Base-by-base conservation (phyloP, 2,797 vertebrate species). In the Tiaroga cobitis region DNA sequence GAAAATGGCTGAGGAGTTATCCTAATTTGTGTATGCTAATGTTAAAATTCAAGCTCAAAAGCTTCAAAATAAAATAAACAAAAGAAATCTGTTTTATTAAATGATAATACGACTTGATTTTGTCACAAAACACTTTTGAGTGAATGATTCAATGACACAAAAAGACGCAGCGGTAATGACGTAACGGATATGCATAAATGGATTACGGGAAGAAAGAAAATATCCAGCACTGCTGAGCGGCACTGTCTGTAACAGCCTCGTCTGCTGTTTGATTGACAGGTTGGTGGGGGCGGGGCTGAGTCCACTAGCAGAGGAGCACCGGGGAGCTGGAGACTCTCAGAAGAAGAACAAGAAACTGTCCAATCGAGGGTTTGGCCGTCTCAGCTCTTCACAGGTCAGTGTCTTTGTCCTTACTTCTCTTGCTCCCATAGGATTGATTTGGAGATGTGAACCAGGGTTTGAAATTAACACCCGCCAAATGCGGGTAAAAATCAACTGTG, bases 321-420 rank as follows among this genome's bases (percentile, higher is more conserved):
- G 92, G 80, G 94, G 93, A 0, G 92, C 94, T 1, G 93, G 94
- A 0, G 97, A 97, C 86, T 94, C 95, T 86, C 93, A 95, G 80
- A 96, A 93, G 91, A 97, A 97, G 91, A 96, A 96, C 91, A 96
- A 93, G 94, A 97, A 96, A 86, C 93, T 97, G 90, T 94, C 96
- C 13, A 95, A 94, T 90, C 94, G 93, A 0, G 77, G 95, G 51
- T 97, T 96, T 75, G 41, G 95, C 85, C 92, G 94, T 86, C 94
- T 96, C 73, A 94, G 94, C 92, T 88, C 93, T 46, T 88, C 96
- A 61, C 94, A 95, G 93, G 97, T 97, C 93, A 95, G 29, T 0
- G n/a, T 65, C 63, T 32, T 65, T 32, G 15, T 74, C 39, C 32
- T 39, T 49, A 41, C 16, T 4, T 18, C 37, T 65, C 29, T 24